These are phyloP conservation scores for Parnassius orleans DNA, from an alignment of 2,888 invertebrate genomes.

Conservation along the genomic window DNA sequence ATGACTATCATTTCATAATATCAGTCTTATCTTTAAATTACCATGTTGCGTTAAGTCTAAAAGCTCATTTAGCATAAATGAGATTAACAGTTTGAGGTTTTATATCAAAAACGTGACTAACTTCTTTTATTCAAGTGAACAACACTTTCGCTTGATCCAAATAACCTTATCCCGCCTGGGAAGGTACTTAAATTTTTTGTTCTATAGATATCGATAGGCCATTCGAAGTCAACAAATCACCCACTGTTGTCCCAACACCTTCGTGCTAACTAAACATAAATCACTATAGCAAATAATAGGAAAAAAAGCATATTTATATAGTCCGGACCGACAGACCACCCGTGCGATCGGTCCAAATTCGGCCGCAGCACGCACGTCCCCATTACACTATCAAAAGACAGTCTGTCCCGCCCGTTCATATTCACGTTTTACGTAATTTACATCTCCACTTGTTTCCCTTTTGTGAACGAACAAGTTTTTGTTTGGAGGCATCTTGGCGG, in stretches of 20 bases:
- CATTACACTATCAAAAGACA: conserved; percentile 73
- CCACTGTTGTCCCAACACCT: conserved; percentile 69
- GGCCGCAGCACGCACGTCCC: conserved; percentile 62
- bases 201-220: conserved; percentile 55
- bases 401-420: conserved; percentile 53
- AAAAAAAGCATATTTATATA: conserved; percentile 67
- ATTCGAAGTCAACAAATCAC: conserved; percentile 70
- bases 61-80: too few relatives aligned
- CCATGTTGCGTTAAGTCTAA: too few relatives aligned
- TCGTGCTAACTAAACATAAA: conserved; percentile 73
- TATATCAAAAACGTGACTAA: neutral
- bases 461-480: conserved; percentile 43
- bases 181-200: conserved; percentile 13
- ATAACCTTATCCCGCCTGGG: conserved; percentile 23
- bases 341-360: conserved; percentile 59
- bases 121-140: neutral
- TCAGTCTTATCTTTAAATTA: too few relatives aligned
- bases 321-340: conserved; percentile 68
- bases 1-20: too few relatives aligned
- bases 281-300: conserved; percentile 74
- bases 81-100: too few relatives aligned
- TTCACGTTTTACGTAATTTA: conserved; percentile 72
- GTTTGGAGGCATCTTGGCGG: conserved; percentile 39
- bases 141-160: conserved; percentile 16
- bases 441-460: conserved; percentile 51